Conservation (phyloP, 2,113 vertebrate species). For the Cryptoleucopteryx plumbea region DNA sequence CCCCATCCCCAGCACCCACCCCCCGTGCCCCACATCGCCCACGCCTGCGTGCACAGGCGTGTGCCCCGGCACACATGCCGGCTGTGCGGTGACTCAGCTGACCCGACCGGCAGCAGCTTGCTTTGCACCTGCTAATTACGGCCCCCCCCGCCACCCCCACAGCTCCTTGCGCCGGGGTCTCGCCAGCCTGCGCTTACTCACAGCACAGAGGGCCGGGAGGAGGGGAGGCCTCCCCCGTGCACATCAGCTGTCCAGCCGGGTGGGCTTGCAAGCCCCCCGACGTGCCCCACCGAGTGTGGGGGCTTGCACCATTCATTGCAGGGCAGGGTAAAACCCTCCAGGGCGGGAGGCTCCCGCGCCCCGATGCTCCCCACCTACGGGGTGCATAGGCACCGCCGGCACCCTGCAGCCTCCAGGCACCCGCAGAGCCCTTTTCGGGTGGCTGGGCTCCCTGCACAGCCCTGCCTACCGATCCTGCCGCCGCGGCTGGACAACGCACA, state of each 20-base stretch:
- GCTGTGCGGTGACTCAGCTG: neutral
- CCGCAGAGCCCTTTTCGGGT: neutral
- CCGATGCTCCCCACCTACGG: rapidly evolving
- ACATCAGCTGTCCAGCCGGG: neutral
- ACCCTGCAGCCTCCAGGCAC: neutral
- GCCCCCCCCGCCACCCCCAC: neutral
- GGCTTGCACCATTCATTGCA: neutral
- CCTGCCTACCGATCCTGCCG: rapidly evolving
- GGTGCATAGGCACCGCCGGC: neutral
- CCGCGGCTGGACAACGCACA: no score
- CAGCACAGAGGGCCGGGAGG: neutral
- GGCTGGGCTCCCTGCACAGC: neutral
- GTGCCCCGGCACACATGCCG: neutral
- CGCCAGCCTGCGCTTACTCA: neutral
- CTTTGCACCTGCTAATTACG: neutral
- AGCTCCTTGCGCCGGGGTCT: neutral
- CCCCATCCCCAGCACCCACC: no score
- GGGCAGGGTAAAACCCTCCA: neutral
- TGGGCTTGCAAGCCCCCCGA: neutral
- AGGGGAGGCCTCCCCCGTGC: neutral
- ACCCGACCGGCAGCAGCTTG: neutral
- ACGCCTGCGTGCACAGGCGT: neutral
- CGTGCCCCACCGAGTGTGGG: rapidly evolving
- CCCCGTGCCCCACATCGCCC: neutral
- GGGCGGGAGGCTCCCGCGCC: rapidly evolving